A percentile compares a stretch with the other conserved stretches of the same genome.
These are phyloP conservation scores for Plumapathes pennacea DNA, from an alignment of 92 coral and sea anemone genomes.

Conservation along the genomic window DNA sequence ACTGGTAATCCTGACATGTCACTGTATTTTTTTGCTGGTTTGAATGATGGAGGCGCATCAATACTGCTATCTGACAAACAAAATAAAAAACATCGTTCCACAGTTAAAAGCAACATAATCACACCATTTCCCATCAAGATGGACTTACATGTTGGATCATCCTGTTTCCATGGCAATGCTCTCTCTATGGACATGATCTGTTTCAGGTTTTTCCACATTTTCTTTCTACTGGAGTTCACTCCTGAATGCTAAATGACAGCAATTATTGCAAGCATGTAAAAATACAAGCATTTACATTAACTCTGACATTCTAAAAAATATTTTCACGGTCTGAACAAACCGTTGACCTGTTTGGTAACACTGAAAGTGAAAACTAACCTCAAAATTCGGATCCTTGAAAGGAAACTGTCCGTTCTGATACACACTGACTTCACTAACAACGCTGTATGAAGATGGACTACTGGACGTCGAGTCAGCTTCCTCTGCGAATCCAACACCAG, in stretches of 20 bases:
- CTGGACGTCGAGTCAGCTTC: constrained; percentile 85
- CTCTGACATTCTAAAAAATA: neutral
- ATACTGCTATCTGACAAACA: constrained; percentile 70
- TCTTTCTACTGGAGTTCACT: constrained; percentile 79
- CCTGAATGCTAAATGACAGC: constrained; percentile 80
- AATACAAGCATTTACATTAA: neutral
- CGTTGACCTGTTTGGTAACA: neutral
- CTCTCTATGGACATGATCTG: constrained; percentile 90
- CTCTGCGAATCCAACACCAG: constrained; percentile 78
- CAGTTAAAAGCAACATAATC: neutral
- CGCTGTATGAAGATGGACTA: constrained; percentile 87
- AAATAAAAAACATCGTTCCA: neutral
- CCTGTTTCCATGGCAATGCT: constrained; percentile 95
- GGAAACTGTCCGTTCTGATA: constrained; percentile 59
- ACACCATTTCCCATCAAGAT: neutral
- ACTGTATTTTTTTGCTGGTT: constrained; percentile 94
- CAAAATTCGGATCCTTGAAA: constrained; percentile 91
- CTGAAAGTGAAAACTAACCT: constrained; percentile 38
- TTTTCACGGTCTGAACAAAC: neutral
- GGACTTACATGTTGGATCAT: constrained; percentile 96
- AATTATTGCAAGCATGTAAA: neutral
- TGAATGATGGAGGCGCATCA: constrained; percentile 99
- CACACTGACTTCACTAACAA: constrained; percentile 62
- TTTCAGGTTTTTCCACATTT: constrained; percentile 92
- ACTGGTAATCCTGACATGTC: constrained; percentile 95